Evolutionary conservation across 2,888 invertebrate species (phyloP), one percentile per base, ranked within the genome.

Genomic region (Altica lythri): DNA sequence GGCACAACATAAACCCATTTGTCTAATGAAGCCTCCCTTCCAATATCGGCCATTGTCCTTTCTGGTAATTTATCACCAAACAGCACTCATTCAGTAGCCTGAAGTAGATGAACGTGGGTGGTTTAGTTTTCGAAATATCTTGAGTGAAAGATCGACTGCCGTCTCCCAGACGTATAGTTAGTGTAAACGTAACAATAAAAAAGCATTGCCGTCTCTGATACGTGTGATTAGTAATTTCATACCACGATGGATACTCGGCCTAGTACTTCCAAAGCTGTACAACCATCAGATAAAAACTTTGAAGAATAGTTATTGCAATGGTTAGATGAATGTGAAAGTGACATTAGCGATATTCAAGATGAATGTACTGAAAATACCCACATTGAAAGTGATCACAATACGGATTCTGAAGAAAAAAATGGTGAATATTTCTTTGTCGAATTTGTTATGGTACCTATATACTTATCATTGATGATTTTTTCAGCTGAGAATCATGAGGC

Each of bases 351-450:
- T 18, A 38, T 19, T 3, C 38, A 38, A 19, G 38, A 18, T 38
- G 38, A 38, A 38, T 18, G n/a, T n/a, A n/a, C n/a, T n/a, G n/a
- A n/a, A n/a, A n/a, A n/a, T n/a, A n/a, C n/a, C 10, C 32, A 45
- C 32, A 32, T 32, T 32, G 44, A 45, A 45, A 45, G 32, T 45
- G 32, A 30, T 32, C 17, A 32, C 32, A 32, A 45, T 32, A 32
- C 10, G 19, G 44, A 17, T 32, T 32, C 18, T 45, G 30, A 18
- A 45, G 44, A 45, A 18, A 10, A 43, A 29, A n/a, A n/a, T n/a
- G 32, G 13, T 32, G 6, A 38, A 19, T 38, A 27, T n/a, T 27
- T 27, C n/a, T 27, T 27, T n/a, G 4, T 4, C 27, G n/a, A 27
- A 27, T 27, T 27, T 27, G 27, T 27, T 27, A 27, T 27, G n/a